Evolutionary conservation across 2,113 vertebrate species (phyloP), one percentile per base, ranked within the genome.

Genomic region (Steatornis caripensis): DNA sequence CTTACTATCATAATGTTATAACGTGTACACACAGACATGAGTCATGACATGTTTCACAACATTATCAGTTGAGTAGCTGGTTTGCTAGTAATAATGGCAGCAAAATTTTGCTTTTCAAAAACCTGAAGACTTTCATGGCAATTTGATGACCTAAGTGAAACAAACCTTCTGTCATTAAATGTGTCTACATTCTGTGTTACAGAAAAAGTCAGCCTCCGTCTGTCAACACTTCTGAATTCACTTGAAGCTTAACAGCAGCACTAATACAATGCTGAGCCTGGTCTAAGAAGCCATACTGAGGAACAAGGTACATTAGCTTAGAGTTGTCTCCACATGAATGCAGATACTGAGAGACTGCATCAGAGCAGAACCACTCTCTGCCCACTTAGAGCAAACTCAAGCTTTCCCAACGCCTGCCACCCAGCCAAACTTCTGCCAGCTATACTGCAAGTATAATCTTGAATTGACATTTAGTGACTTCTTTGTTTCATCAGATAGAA

Each of bases 391-490:
- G 11, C 6, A 70, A 75, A 23, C 36, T 58, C 46, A 49, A 2
- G 48, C 3, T 83, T 66, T 71, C 15, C n/a, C 48, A 71, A 5
- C 0, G 0, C 5, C 14, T 30, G 6, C 11, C 30, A 36, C 7
- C 3, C 43, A 82, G 60, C 3, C 18, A 62, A 62, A 58, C 7
- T 62, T 53, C 46, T 62, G 43, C 16, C 43, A 30, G 5, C 18
- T 41, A 15, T 5, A 32, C 45, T 82, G 32, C 21, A 83, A 83
- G 4, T 37, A 32, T 24, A 24, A 60, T 11, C n/a, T n/a, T 14
- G 6, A 76, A 80, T 14, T 45, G 22, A 30, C 9, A 27, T 49
- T 75, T 51, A 43, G 15, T 36, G 5, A 32, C n/a, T 60, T 29
- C 8, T 65, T 41, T 26, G 24, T 66, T 90, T 82, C 48, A 49